Conservation (phyloP, 1,140 invertebrate genomes). For the Cephus cinctus region DNA sequence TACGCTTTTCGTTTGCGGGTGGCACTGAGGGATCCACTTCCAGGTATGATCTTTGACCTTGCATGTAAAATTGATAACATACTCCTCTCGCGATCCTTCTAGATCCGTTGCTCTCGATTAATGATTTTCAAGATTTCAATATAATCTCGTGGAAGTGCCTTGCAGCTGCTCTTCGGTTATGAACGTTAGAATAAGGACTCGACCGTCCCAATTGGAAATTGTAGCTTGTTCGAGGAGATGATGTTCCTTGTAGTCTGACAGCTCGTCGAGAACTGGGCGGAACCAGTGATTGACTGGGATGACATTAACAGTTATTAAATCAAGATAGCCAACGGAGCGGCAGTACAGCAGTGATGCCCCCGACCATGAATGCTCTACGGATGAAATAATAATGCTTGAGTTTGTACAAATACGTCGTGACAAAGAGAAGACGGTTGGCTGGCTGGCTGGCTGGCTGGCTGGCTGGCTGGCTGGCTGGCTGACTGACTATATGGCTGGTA, state of each 20-base stretch:
- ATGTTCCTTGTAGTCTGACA: conserved; percentile 3
- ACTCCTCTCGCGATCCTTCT: not conserved
- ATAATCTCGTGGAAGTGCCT: not conserved
- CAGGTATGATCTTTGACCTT: not conserved
- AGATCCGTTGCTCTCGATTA: too few species aligned
- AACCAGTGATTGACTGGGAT: conserved; percentile 24
- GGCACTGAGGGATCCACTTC: not conserved
- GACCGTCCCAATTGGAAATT: conserved; percentile 11
- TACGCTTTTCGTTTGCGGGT: conserved; percentile 20
- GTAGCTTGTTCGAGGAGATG: conserved; percentile 20
- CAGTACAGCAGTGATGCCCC: conserved; percentile 15
- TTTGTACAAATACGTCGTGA: conserved; percentile 25
- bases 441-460: too few species aligned
- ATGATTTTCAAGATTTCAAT: not conserved
- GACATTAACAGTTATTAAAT: conserved; percentile 45
- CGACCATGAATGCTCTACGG: too few species aligned
- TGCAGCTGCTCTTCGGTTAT: too few species aligned
- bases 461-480: too few species aligned
- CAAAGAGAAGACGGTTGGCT: not conserved
- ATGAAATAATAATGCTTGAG: conserved; percentile 29
- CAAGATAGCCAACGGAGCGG: conserved; percentile 29
- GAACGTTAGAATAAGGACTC: not conserved
- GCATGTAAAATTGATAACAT: not conserved
- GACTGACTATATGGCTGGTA: too few species aligned
- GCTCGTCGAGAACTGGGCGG: not conserved